Conservation (phyloP, 92 coral and sea anemone genomes). For the Paragorgia papillata region DNA sequence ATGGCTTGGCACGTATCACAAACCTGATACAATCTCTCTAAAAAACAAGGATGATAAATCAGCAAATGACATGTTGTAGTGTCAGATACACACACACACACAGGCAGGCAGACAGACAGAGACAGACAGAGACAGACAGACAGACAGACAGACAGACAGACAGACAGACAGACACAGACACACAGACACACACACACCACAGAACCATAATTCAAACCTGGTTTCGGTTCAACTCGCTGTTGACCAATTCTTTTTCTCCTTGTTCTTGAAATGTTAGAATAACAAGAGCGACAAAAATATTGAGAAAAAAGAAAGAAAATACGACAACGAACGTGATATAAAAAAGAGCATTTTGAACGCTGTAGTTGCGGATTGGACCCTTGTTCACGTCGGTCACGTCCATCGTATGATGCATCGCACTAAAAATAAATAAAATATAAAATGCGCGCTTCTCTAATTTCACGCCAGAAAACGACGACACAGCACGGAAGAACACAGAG, state of each 20-base stretch:
- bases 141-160: not conserved
- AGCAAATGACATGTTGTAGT: too few relatives aligned
- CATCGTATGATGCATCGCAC: constrained; percentile 94
- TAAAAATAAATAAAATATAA: constrained; percentile 13
- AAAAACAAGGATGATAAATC: not conserved
- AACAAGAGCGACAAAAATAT: constrained; percentile 94
- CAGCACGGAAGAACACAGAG: too few relatives aligned
- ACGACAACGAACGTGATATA: constrained; percentile 95
- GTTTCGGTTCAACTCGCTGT: constrained; percentile 92
- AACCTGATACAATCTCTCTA: constrained; percentile 95
- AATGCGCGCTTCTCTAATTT: too few relatives aligned
- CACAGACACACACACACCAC: too few relatives aligned
- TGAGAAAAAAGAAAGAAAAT: constrained; percentile 94
- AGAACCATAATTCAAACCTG: too few relatives aligned
- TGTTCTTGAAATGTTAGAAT: constrained; percentile 94
- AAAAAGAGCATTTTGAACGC: constrained; percentile 78
- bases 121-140: too few relatives aligned
- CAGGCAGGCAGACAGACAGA: too few relatives aligned
- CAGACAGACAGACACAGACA: too few relatives aligned
- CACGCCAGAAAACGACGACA: too few relatives aligned
- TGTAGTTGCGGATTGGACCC: constrained; percentile 83
- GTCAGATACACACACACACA: too few relatives aligned
- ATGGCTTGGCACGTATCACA: constrained; percentile 87
- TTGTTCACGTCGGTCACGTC: constrained; percentile 66
- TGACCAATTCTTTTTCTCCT: constrained; percentile 93